These are phyloP conservation scores for Falco novaeseelandiae DNA, from an alignment of 2,797 vertebrate species.

Conservation along the genomic window DNA sequence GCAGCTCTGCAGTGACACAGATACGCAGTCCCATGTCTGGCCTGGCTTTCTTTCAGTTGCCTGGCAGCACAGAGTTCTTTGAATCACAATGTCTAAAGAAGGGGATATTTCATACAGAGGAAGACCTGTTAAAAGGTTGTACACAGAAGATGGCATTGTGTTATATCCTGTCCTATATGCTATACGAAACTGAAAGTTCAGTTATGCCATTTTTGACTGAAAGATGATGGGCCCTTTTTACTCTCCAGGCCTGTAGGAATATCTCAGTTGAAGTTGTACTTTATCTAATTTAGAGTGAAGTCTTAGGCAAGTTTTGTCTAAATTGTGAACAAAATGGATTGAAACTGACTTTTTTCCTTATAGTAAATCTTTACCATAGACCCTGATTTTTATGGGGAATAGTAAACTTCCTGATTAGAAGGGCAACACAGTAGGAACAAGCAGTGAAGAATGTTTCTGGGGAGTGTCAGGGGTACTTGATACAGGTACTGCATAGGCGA, in stretches of 20 bases:
- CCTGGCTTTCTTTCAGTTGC: background rate
- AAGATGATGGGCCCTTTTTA: background rate
- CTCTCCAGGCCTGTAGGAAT: background rate
- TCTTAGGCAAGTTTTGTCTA: background rate
- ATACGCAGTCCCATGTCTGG: background rate
- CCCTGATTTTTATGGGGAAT: background rate
- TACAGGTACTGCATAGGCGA: background rate
- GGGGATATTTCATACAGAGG: background rate
- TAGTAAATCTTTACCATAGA: background rate
- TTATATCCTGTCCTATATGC: background rate
- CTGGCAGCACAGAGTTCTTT: background rate
- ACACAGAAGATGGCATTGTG: background rate
- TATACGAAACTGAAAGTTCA: background rate
- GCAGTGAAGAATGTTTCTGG: background rate
- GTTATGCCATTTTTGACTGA: background rate
- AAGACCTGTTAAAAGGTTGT: background rate
- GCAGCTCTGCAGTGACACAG: background rate
- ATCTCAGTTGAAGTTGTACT: background rate
- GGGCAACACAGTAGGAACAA: background rate
- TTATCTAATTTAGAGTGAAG: background rate
- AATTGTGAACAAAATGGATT: background rate
- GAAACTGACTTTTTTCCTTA: background rate
- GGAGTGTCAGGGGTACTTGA: background rate
- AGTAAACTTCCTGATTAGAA: background rate
- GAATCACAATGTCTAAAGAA: background rate